Percentiles rank a stretch among this genome's conserved stretches.
phyloP scores from a whole-genome alignment of 2,888 invertebrate species.

The Lasioglossum malachurum region DNA sequence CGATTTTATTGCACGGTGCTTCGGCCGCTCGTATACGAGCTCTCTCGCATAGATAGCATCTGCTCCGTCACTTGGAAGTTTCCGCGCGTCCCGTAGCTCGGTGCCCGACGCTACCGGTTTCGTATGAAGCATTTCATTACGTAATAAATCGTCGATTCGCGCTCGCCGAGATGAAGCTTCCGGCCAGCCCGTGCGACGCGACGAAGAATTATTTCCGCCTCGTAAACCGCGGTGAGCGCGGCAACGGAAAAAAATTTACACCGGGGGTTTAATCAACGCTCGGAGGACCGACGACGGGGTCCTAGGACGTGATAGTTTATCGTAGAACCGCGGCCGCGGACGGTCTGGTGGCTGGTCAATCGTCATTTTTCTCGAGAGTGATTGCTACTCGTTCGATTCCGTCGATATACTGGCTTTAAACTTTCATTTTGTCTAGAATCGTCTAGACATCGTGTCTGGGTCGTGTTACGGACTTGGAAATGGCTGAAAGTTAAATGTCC shows the following conservation, averaged over 20 bases:
- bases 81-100: slow-evolving; percentile 37
- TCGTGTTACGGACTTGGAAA: no score
- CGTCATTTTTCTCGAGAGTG: not conserved
- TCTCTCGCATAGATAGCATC: slow-evolving; percentile 54
- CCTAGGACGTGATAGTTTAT: not conserved
- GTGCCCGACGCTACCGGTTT: slow-evolving; percentile 49
- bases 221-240: slow-evolving; percentile 12
- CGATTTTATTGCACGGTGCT: slow-evolving; percentile 70
- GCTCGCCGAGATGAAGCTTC: slow-evolving; percentile 37
- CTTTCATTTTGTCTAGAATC: not conserved
- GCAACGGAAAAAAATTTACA: slow-evolving; percentile 21
- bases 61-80: slow-evolving; percentile 62
- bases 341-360: not conserved
- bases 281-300: not conserved
- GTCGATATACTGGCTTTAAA: not conserved
- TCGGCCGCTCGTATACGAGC: slow-evolving; percentile 58
- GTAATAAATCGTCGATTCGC: slow-evolving; percentile 56
- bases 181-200: not conserved
- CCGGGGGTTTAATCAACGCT: slow-evolving; percentile 28
- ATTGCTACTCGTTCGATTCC: not conserved
- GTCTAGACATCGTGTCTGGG: no score
- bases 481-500: no score
- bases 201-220: slow-evolving; percentile 28
- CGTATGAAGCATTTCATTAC: slow-evolving; percentile 54
- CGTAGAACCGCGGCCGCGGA: not conserved